Conservation (phyloP, 2,888 invertebrate species). For the Megaustenia siamemsis region DNA sequence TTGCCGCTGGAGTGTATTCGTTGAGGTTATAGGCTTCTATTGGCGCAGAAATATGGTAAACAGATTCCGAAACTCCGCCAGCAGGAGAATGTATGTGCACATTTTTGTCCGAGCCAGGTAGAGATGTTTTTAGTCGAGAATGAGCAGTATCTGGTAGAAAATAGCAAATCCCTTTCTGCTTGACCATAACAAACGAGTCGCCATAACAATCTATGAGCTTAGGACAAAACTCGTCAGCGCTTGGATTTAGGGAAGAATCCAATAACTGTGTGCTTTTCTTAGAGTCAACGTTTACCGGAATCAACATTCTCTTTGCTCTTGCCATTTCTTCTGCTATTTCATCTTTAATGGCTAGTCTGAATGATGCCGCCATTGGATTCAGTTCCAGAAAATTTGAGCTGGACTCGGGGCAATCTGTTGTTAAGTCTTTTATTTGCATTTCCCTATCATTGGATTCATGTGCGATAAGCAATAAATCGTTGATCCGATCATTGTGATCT, state of each 20-base stretch:
- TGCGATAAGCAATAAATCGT: background rate
- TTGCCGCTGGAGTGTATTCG: background rate
- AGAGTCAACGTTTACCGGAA: conserved; percentile 20
- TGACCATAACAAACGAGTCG: conserved; percentile 1
- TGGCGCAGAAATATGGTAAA: background rate
- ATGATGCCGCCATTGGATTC: background rate
- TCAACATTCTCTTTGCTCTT: conserved; percentile 28
- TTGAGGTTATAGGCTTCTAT: background rate
- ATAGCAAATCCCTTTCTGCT: conserved; percentile 5
- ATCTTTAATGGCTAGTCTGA: background rate
- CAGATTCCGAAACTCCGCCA: background rate
- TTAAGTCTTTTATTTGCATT: background rate
- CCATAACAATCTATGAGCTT: conserved; percentile 28
- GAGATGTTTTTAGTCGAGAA: background rate
- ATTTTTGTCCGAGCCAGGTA: too few relatives aligned
- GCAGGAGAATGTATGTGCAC: too few relatives aligned
- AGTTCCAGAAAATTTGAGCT: background rate
- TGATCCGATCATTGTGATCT: background rate
- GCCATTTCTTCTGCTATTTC: conserved; percentile 46
- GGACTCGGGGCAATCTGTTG: background rate
- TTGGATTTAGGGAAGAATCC: conserved; percentile 22
- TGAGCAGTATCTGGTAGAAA: conserved; percentile 12
- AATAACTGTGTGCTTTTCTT: background rate
- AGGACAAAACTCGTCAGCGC: conserved; percentile 36
- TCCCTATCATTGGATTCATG: background rate